Evolutionary conservation across 2,113 vertebrate genomes (phyloP), one percentile per base, ranked within the genome.

Genomic region (Phalacrocorax carbo): DNA sequence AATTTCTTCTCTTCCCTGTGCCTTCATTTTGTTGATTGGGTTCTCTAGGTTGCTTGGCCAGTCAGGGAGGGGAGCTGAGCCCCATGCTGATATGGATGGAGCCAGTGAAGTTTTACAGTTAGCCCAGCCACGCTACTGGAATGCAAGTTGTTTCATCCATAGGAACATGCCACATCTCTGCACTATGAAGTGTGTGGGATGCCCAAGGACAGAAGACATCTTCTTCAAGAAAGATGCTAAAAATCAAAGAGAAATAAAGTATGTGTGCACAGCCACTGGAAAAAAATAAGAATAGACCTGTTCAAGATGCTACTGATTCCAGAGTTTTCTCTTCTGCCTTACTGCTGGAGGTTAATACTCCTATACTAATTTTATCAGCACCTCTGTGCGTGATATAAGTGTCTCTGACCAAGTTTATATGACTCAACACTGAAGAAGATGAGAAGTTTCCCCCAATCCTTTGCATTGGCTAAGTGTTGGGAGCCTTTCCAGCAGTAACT

Each of bases 221-320:
- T 29, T 46, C 36, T 29, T 64, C 38, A 36, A 42, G 27, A 79
- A 36, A 54, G 30, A 82, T 12, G 16, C 3, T 75, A 52, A 40
- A 86, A 82, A 46, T 52, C 42, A 82, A 82, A 62, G 21, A 58
- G 42, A 34, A 82, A 62, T 9, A 34, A 69, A 54, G 32, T 18
- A 21, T 3, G 10, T 5, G 19, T 57, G 34, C 27, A 64, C 16
- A 69, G 10, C 19, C 15, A 30, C 25, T 34, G 29, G 2, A 11
- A 29, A 25, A 9, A 32, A 26, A 22, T 2, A 32, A 34, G 27
- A 52, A 18, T 1, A 0, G 7, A 64, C 22, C 25, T 42, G 5
- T 29, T 60, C 34, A 48, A 70, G 44, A 52, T 58, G 17, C 4
- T 36, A 10, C 34, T 40, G 17, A 20, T 76, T 54, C 19, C 6